Evolutionary conservation across 2,888 invertebrate genomes (phyloP).

Genomic region (Drosophila multiciliata): DNA sequence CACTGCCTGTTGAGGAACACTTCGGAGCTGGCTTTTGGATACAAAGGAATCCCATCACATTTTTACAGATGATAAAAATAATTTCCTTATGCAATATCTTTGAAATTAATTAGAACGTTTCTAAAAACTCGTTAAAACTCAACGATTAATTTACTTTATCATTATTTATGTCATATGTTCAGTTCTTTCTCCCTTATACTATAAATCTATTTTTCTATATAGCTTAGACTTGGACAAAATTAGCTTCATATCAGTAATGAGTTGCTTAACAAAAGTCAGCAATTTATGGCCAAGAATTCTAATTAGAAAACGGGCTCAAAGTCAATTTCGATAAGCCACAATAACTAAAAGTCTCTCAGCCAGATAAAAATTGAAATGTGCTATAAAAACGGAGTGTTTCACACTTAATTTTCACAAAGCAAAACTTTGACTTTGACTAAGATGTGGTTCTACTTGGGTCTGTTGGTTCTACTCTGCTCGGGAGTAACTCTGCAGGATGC

Average conservation of each 20-base stretch:
- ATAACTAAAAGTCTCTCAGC: constrained; percentile 1
- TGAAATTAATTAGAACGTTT: not conserved
- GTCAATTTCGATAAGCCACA: constrained; percentile 9
- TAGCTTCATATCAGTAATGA: not conserved
- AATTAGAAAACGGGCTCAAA: not conserved
- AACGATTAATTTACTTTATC: not conserved
- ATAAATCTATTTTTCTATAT: not conserved
- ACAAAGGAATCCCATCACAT: not conserved
- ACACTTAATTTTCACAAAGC: not conserved
- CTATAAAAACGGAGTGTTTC: constrained; percentile 5
- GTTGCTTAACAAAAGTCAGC: not conserved
- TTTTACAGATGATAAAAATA: not conserved
- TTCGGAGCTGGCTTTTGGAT: not conserved
- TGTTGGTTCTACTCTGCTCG: not conserved
- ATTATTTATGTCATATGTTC: not conserved
- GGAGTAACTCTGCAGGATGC: not conserved
- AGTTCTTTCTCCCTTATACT: not conserved
- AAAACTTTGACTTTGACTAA: not conserved
- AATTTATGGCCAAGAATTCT: not conserved
- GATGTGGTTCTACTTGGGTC: constrained; percentile 4
- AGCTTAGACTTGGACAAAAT: not conserved
- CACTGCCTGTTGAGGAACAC: not conserved
- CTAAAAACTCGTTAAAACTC: not conserved
- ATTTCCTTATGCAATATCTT: not conserved
- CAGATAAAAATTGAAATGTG: not conserved